phyloP scores from a whole-genome alignment of 2,797 vertebrate genomes.

The Amblyopsis hoosieri region DNA sequence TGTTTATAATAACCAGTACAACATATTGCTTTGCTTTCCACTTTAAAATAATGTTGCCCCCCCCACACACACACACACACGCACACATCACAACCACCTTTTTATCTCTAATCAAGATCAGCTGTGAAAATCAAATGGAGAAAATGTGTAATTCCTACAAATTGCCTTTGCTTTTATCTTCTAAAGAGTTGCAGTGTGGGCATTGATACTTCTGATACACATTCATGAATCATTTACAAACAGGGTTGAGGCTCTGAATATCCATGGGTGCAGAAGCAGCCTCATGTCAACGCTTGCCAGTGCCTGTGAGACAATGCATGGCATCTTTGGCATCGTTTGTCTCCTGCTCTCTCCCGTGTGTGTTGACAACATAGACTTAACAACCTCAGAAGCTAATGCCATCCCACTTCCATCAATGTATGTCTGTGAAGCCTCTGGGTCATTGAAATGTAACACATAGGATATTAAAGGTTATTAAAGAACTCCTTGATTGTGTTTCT shows the following conservation, averaged over 20 bases:
- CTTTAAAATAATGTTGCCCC: slow-evolving; percentile 23
- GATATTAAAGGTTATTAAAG: no score
- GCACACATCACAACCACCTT: not conserved
- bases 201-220: slow-evolving; percentile 2
- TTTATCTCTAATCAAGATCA: slow-evolving; percentile 43
- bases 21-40: slow-evolving; percentile 30
- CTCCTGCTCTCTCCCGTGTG: slow-evolving; percentile 53
- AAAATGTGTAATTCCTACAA: slow-evolving; percentile 12
- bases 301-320: slow-evolving; percentile 40
- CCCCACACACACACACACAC: no score
- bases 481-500: no score
- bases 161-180: slow-evolving; percentile 17
- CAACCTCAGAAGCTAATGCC: slow-evolving; percentile 60
- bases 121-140: slow-evolving; percentile 22
- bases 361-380: slow-evolving; percentile 75
- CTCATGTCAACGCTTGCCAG: slow-evolving; percentile 5
- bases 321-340: slow-evolving; percentile 62
- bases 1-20: slow-evolving; percentile 31
- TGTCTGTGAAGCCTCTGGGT: slow-evolving; percentile 56
- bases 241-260: not conserved
- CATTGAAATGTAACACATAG: slow-evolving; percentile 30
- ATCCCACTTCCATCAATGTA: slow-evolving; percentile 62
- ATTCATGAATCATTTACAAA: slow-evolving; percentile 21
- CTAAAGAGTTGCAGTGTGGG: not conserved
- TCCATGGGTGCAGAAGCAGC: slow-evolving; percentile 10